A percentile compares a stretch with the other conserved stretches of the same genome.
Evolutionary conservation across 2,797 vertebrate species (phyloP).

Genomic region (Carapus acus): DNA sequence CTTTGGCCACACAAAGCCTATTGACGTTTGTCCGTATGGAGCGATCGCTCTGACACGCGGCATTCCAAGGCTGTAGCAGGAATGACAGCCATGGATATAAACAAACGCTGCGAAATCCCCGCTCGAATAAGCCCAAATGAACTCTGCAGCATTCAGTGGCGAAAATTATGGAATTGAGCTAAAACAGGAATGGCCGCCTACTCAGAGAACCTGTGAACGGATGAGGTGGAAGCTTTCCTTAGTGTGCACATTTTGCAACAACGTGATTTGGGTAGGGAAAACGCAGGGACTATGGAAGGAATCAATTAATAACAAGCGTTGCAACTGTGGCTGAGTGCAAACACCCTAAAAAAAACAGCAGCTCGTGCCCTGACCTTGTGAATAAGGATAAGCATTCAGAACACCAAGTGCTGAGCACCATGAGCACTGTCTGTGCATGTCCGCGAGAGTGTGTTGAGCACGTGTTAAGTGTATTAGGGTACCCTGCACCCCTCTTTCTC

Average conservation of each 20-base stretch:
- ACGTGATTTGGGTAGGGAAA: background rate
- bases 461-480: slow-evolving; percentile 35
- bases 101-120: too few species aligned
- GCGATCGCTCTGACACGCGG: too few species aligned
- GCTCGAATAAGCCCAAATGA: too few species aligned
- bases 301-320: slow-evolving; percentile 7
- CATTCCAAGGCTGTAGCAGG: too few species aligned
- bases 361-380: background rate
- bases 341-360: background rate
- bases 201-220: too few species aligned
- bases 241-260: background rate
- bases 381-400: slow-evolving; percentile 27
- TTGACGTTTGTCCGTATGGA: too few species aligned
- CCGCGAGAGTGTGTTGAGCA: slow-evolving; percentile 42
- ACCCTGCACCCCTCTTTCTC: slow-evolving; percentile 25
- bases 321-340: slow-evolving; percentile 2
- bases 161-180: too few species aligned
- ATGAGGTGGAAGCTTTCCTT: too few species aligned
- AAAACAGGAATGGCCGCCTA: too few species aligned
- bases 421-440: slow-evolving; percentile 12
- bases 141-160: too few species aligned
- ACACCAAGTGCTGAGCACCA: slow-evolving; percentile 21
- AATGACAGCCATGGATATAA: too few species aligned
- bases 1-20: too few species aligned
- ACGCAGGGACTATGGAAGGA: slow-evolving; percentile 2